phyloP scores from a whole-genome alignment of 2,888 invertebrate species.

The Homarus gammarus region DNA sequence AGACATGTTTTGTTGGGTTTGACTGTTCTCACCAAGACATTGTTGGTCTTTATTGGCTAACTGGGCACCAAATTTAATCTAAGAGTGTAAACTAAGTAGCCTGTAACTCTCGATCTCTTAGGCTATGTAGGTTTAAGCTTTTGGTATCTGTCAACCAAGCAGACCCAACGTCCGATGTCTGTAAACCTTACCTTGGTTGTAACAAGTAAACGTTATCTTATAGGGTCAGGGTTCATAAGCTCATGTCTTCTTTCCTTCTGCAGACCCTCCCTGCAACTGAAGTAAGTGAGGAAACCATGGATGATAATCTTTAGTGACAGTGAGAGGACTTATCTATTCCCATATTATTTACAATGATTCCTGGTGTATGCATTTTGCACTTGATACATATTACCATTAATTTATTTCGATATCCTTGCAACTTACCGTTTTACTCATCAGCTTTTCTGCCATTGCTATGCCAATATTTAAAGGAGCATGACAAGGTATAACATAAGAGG shows the following conservation, averaged over 20 bases:
- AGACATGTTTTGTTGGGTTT: not conserved
- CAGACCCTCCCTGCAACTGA: slow-evolving; percentile 74
- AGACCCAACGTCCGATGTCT: not conserved
- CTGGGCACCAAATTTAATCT: not conserved
- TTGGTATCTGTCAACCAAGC: slow-evolving; percentile 3
- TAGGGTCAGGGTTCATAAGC: slow-evolving; percentile 60
- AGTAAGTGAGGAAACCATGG: slow-evolving; percentile 71
- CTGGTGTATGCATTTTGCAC: slow-evolving; percentile 71
- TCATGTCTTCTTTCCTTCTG: slow-evolving; percentile 73
- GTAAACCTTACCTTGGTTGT: slow-evolving; percentile 31
- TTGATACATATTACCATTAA: slow-evolving; percentile 71
- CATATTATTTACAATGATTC: slow-evolving; percentile 67
- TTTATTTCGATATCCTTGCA: slow-evolving; percentile 70
- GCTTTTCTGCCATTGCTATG: slow-evolving; percentile 75
- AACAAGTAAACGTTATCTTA: slow-evolving; percentile 39
- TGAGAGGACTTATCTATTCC: slow-evolving; percentile 67
- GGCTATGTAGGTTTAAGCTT: slow-evolving; percentile 8
- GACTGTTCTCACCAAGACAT: not conserved
- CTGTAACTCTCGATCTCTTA: not conserved
- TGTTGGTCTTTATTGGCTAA: not conserved
- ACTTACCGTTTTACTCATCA: slow-evolving; percentile 74
- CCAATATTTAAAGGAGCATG: slow-evolving; percentile 75
- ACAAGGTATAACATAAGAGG: slow-evolving; percentile 74
- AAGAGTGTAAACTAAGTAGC: not conserved
- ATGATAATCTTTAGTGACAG: slow-evolving; percentile 59